Base-by-base conservation (phyloP, 2,113 vertebrate species). In the Falco punctatus region DNA sequence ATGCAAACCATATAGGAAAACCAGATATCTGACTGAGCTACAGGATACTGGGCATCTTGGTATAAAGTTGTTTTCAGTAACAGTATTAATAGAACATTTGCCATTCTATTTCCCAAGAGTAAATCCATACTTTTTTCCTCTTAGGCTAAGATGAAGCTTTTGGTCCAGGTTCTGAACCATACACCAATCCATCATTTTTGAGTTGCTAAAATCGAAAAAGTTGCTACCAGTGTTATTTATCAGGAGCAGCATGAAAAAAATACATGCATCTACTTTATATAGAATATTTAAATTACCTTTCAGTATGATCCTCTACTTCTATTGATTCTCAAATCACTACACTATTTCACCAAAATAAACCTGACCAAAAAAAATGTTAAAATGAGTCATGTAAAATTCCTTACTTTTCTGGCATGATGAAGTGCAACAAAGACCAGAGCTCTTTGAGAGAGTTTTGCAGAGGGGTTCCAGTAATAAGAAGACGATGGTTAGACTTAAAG, bases 381-480 rank as follows among this genome's bases (percentile, higher is more conserved):
- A 54, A 72, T 42, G 6, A 69, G 58, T 54, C 22, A 48, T n/a
- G 10, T 38, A 89, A 81, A 90, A 82, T 8, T 77, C 13, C 99
- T 96, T 99, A 99, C 99, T 99, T 99, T 96, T 99, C 99, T 40
- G 99, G 99, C 99, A 99, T 99, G 92, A 99, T 99, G 98, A 99
- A 99, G 97, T 99, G 99, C 73, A 99, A 97, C 82, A 99, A 97
- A 81, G 99, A 99, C 99, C 99, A 99, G 38, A 99, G 99, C 86
- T 99, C 99, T 97, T 99, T 99, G 46, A 99, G 98, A 11, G 99
- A 99, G 96, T 99, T 99, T 97, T 99, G 99, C 72, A 99, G 97
- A 58, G 99, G 99, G 1, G 99, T 99, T 97, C 99, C 99, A 82
- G 99, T 99, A 97, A 99, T 99, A 67, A 99, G 99, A 67, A 99